Percentiles rank a stretch among this genome's conserved stretches.
phyloP scores from a whole-genome alignment of 1,140 invertebrate species.

The Octopus bimaculoides region DNA sequence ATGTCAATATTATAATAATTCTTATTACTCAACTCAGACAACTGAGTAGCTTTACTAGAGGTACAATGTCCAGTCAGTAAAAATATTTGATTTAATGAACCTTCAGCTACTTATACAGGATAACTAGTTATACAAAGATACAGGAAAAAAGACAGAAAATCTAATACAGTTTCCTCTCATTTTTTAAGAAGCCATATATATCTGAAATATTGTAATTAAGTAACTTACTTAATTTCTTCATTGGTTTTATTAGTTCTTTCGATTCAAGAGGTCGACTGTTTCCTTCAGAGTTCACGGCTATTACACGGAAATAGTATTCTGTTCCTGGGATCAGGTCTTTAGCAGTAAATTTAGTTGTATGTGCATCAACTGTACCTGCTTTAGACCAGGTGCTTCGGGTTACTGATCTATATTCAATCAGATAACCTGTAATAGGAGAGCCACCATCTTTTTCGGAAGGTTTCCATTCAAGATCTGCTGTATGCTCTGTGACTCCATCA shows the following conservation, averaged over 20 bases:
- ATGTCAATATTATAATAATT: too few species aligned
- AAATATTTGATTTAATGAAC: too few species aligned
- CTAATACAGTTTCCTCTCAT: too few species aligned
- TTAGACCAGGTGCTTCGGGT: conserved; percentile 31
- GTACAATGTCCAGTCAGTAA: too few species aligned
- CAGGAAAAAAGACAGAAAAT: too few species aligned
- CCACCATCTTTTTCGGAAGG: conserved; percentile 91
- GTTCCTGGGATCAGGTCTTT: conserved; percentile 39
- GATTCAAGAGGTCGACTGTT: conserved; percentile 79
- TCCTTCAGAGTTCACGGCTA: conserved; percentile 87
- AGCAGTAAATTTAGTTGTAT: conserved; percentile 59
- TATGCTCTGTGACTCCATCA: conserved; percentile 56
- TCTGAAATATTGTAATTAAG: not conserved
- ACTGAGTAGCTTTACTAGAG: too few species aligned
- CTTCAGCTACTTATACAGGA: too few species aligned
- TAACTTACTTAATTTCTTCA: conserved; percentile 77
- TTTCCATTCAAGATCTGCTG: conserved; percentile 82
- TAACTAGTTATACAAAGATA: too few species aligned
- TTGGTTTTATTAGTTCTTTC: conserved; percentile 53
- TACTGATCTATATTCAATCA: conserved; percentile 83
- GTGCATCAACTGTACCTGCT: conserved; percentile 33
- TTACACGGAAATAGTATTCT: conserved; percentile 86
- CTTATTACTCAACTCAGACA: too few species aligned
- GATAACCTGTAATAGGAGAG: conserved; percentile 87
- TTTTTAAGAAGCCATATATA: too few species aligned